Evolutionary conservation across 2,797 vertebrate species (phyloP), one percentile per base, ranked within the genome.

Genomic region (Chrosomus eos): DNA sequence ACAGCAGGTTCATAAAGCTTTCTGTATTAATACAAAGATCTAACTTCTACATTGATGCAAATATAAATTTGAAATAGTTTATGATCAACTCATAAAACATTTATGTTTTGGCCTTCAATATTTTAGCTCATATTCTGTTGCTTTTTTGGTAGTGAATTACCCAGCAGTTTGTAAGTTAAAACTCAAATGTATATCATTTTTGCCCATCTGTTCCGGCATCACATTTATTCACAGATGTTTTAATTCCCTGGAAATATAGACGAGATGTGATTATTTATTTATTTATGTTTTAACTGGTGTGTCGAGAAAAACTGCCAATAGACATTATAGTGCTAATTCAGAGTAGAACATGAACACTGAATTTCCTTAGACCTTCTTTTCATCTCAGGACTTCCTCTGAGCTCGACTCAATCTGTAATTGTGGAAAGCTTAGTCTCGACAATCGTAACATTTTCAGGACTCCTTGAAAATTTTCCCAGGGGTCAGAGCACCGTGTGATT

Each of bases 141-240:
- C 62, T 43, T 51, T 70, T 53, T 67, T 62, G 73, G 26, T 77
- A 13, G 80, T 38, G 33, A 58, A 40, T 55, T 31, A 33, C 51
- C 74, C 66, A 73, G 82, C 81, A 75, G 75, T 83, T 87, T 87
- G 64, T 66, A 64, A 86, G 74, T 86, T 78, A 26, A 66, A 83
- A 77, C 53, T 82, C 74, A 62, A 68, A 71, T 31, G 33, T 80
- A 51, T 60, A 88, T 85, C 62, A 83, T 88, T 83, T 62, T 74
- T 66, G 76, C 36, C 83, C 88, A 89, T 89, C 88, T 89, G 88
- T 66, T 88, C 77, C 81, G 21, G 75, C 64, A 80, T 81, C 83
- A 45, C 72, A 87, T 89, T 88, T 82, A 84, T 81, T 80, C 74
- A 43, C 70, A 83, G 66, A 73, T 82, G 81, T 88, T 83, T 71